Conservation (phyloP, 2,888 invertebrate species). For the Choristoneura rosaceana region DNA sequence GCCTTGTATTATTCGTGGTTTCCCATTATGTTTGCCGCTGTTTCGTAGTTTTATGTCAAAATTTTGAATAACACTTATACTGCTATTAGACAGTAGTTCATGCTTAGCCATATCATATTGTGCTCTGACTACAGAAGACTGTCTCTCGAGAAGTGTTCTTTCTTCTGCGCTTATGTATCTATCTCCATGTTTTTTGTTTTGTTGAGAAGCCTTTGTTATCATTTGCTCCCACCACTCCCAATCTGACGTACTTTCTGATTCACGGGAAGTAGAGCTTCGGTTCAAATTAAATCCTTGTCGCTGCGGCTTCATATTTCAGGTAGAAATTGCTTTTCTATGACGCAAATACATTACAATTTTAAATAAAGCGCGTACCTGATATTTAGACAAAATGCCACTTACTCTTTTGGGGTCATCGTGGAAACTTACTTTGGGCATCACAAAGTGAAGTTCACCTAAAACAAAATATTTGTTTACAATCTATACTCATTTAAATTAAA, state of each 20-base stretch:
- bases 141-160: conserved; percentile 4
- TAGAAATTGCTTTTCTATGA: neutral
- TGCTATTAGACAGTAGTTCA: conserved; percentile 2
- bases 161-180: neutral
- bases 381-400: neutral
- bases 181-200: neutral
- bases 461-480: neutral
- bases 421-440: neutral
- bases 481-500: neutral
- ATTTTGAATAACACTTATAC: neutral
- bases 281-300: neutral
- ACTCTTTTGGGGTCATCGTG: neutral
- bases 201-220: neutral
- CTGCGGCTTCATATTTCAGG: neutral
- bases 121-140: conserved; percentile 16
- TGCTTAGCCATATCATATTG: neutral
- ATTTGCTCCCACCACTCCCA: neutral
- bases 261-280: neutral
- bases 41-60: neutral
- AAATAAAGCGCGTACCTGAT: neutral
- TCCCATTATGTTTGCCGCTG: neutral
- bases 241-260: neutral
- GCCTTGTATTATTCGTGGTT: neutral
- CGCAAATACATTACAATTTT: neutral
- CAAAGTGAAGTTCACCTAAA: neutral